phyloP scores from a whole-genome alignment of 2,888 invertebrate genomes.

The Anthophora plumipes region DNA sequence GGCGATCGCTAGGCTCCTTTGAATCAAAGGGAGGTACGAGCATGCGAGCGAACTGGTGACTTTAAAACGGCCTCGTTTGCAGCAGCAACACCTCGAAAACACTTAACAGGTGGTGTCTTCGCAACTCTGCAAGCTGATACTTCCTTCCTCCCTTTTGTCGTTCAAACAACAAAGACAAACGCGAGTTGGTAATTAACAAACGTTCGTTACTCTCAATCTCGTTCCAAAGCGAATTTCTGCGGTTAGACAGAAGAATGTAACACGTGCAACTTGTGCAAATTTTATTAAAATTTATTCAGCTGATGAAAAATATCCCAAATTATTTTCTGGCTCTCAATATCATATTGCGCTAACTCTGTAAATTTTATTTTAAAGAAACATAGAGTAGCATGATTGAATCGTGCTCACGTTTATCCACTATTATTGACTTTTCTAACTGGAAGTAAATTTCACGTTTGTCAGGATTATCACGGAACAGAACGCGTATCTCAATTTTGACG shows the following conservation, averaged over 20 bases:
- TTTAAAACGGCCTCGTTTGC: constrained; percentile 57
- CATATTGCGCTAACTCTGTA: too few relatives aligned
- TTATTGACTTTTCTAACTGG: too few relatives aligned
- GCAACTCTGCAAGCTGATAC: constrained; percentile 46
- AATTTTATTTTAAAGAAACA: too few relatives aligned
- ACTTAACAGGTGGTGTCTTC: constrained; percentile 64
- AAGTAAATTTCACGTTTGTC: too few relatives aligned
- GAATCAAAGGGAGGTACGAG: constrained; percentile 31
- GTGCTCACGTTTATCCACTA: too few relatives aligned
- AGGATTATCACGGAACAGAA: too few relatives aligned
- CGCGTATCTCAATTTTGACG: too few relatives aligned
- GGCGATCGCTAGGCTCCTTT: constrained; percentile 38
- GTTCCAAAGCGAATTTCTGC: background rate
- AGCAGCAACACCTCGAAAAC: constrained; percentile 58
- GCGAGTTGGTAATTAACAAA: constrained; percentile 46
- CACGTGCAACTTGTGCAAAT: too few relatives aligned
- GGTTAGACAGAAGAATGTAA: background rate
- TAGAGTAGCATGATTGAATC: too few relatives aligned
- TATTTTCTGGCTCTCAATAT: too few relatives aligned
- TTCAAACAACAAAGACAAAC: constrained; percentile 41
- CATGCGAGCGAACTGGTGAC: constrained; percentile 14
- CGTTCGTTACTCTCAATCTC: background rate
- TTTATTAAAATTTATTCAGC: too few relatives aligned
- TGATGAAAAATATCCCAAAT: too few relatives aligned
- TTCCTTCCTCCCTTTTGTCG: constrained; percentile 14